These are phyloP conservation scores for Loripinus fragilis DNA, from an alignment of 2,888 invertebrate genomes.

Conservation along the genomic window DNA sequence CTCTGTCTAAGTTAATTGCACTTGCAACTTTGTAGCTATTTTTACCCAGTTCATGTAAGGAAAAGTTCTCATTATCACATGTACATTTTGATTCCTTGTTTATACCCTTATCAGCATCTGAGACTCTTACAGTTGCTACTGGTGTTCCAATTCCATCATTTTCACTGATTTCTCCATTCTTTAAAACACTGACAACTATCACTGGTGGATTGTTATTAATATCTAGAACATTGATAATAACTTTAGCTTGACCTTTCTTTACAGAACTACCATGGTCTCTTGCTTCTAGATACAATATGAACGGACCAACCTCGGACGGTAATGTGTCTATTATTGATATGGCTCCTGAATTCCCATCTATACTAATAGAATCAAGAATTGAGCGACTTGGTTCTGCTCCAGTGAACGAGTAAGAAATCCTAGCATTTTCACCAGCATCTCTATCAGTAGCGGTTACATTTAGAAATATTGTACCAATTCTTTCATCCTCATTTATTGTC, in stretches of 20 bases:
- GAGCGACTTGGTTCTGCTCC: conserved; percentile 22
- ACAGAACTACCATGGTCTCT: conserved; percentile 55
- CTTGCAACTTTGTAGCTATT: conserved; percentile 74
- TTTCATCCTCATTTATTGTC: conserved; percentile 68
- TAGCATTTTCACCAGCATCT: conserved; percentile 91
- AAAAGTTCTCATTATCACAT: conserved; percentile 56
- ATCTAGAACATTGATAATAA: conserved; percentile 86
- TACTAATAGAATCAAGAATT: conserved; percentile 34
- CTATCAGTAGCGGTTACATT: conserved; percentile 91
- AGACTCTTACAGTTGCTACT: conserved; percentile 95
- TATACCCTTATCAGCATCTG: conserved; percentile 71
- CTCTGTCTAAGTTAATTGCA: conserved; percentile 83
- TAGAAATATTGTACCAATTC: conserved; percentile 59
- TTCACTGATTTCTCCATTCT: conserved; percentile 83
- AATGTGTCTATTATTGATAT: conserved; percentile 48
- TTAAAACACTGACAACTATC: conserved; percentile 89
- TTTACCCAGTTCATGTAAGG: conserved; percentile 33
- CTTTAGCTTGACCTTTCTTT: conserved; percentile 84
- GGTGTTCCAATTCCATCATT: conserved; percentile 94
- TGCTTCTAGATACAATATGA: conserved; percentile 56
- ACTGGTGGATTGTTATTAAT: conserved; percentile 95
- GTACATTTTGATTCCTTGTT: conserved; percentile 75
- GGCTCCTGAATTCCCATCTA: conserved; percentile 50
- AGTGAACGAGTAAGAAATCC: conserved; percentile 48
- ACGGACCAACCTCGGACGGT: conserved; percentile 37